These are phyloP conservation scores for Drosophila helvetica DNA, from an alignment of 2,888 invertebrate genomes.

Conservation along the genomic window DNA sequence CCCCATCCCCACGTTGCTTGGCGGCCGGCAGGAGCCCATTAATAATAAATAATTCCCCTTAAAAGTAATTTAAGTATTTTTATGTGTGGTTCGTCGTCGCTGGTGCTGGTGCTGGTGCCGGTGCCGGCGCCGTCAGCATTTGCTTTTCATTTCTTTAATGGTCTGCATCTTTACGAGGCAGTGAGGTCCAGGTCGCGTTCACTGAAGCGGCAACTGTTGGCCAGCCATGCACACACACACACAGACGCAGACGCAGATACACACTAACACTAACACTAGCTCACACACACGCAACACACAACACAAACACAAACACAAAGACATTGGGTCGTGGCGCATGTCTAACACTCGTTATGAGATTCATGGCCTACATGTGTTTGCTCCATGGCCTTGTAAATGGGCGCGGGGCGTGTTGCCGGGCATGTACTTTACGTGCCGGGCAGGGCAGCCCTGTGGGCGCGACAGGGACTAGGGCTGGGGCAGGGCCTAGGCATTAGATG, in stretches of 20 bases:
- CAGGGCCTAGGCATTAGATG: constrained; percentile 7
- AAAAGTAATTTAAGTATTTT: constrained; percentile 74
- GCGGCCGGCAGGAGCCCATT: constrained; percentile 52
- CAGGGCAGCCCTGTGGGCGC: constrained; percentile 52
- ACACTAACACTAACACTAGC: constrained; percentile 11
- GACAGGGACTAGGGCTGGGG: constrained; percentile 19
- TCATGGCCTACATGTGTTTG: constrained; percentile 78
- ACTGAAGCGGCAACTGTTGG: constrained; percentile 64
- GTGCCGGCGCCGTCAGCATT: constrained; percentile 48
- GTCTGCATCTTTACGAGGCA: constrained; percentile 69
- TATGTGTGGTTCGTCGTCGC: constrained; percentile 60
- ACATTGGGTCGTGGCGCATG: constrained; percentile 62
- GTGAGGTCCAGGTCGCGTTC: constrained; percentile 60
- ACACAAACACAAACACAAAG: constrained; percentile 15
- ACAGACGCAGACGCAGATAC: constrained; percentile 6
- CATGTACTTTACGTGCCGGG: constrained; percentile 67
- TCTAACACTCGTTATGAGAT: constrained; percentile 77
- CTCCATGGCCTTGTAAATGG: constrained; percentile 76
- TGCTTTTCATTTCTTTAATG: constrained; percentile 78
- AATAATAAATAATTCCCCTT: constrained; percentile 76
- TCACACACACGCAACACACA: constrained; percentile 2
- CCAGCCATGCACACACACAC: constrained; percentile 30
- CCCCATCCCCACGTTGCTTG: constrained; percentile 10
- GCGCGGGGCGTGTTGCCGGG: constrained; percentile 63
- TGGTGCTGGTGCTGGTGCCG: constrained; percentile 6